phyloP scores from a whole-genome alignment of 1,140 invertebrate species.

The Lordiphosa stackelbergi region DNA sequence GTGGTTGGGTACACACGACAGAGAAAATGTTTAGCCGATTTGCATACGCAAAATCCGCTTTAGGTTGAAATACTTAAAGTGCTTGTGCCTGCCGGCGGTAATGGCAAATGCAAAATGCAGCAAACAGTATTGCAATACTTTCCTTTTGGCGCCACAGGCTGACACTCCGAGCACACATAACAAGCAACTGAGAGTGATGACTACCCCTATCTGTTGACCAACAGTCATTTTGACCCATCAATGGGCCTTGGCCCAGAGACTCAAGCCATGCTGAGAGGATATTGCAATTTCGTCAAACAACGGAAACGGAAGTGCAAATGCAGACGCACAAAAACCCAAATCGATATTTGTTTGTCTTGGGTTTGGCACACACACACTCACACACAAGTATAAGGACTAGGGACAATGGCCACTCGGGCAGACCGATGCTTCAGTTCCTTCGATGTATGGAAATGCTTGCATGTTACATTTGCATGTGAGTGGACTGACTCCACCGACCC shows the following conservation, averaged over 20 bases:
- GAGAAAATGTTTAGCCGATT: conserved; percentile 40
- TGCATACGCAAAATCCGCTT: conserved; percentile 54
- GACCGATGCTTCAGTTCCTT: conserved; percentile 29
- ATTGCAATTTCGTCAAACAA: conserved; percentile 62
- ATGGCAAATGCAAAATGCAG: conserved; percentile 36
- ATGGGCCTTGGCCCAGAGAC: conserved; percentile 13
- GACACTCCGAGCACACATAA: conserved; percentile 3
- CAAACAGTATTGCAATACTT: conserved; percentile 30
- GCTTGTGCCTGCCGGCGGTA: conserved; percentile 28
- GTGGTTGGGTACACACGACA: not conserved
- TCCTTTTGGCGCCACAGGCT: conserved; percentile 6
- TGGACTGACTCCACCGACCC: conserved; percentile 17
- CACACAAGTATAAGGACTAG: conserved; percentile 7
- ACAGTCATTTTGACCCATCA: not conserved
- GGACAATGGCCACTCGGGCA: not conserved
- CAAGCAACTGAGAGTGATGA: conserved; percentile 4
- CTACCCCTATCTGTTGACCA: not conserved
- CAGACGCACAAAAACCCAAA: conserved; percentile 37
- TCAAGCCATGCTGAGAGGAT: conserved; percentile 34
- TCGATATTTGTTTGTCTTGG: conserved; percentile 53
- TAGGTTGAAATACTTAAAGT: conserved; percentile 50
- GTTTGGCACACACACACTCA: conserved; percentile 6
- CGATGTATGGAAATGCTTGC: conserved; percentile 56
- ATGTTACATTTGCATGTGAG: conserved; percentile 62
- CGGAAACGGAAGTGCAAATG: conserved; percentile 60